Percentiles rank a stretch among this genome's conserved stretches.
Conservation (phyloP, 2,888 invertebrate species). For the Ischnura elegans region DNA sequence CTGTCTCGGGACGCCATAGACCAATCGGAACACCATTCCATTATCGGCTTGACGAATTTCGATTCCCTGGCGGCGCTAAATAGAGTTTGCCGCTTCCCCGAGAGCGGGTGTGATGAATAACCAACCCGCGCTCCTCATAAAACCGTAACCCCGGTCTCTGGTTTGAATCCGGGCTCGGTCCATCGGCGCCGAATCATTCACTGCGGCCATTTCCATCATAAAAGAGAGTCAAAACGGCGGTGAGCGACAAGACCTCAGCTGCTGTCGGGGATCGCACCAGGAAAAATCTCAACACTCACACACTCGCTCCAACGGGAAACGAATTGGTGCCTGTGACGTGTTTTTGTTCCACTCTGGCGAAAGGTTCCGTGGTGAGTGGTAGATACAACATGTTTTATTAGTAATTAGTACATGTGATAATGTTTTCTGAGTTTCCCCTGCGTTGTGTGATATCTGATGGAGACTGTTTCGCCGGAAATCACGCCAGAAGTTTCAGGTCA, state of each 20-base stretch:
- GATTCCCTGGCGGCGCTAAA: neutral
- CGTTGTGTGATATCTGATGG: too few species aligned
- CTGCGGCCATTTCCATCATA: neutral
- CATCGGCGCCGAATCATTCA: neutral
- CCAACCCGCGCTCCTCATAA: neutral
- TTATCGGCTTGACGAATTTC: neutral
- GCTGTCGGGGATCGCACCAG: neutral
- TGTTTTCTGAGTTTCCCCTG: too few species aligned
- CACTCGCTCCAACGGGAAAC: neutral
- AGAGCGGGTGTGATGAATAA: neutral
- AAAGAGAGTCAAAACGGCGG: neutral
- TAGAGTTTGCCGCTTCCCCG: neutral
- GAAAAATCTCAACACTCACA: neutral
- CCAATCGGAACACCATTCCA: neutral
- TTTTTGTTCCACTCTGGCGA: too few species aligned
- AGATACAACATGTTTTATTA: too few species aligned
- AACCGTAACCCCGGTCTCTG: neutral
- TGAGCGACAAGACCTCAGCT: neutral
- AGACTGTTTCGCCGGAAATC: too few species aligned
- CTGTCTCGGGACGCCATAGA: neutral
- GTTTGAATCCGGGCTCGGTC: neutral
- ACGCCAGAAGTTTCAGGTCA: too few species aligned
- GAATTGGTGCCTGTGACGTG: neutral
- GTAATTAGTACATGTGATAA: too few species aligned
- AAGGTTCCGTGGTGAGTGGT: too few species aligned